Base-by-base conservation (phyloP, 2,113 vertebrate genomes). In the Glaucidium brasilianum region DNA sequence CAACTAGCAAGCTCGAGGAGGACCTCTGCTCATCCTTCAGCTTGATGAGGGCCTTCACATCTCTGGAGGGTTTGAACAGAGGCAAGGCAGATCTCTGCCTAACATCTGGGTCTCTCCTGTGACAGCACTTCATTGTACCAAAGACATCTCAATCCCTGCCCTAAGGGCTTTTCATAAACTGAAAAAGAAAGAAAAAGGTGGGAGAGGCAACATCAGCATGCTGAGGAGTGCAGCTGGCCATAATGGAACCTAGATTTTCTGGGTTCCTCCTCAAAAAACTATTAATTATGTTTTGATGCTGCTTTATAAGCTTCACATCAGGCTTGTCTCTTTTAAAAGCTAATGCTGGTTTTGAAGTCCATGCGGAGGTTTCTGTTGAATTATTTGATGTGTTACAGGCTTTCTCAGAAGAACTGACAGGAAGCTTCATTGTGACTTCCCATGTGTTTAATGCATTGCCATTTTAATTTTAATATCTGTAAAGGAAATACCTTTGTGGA, bases 401-500 rank as follows among this genome's bases (percentile, higher is more conserved):
- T 95, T 92, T 94, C 95, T 94, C 60, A 26, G 80, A 92, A 92
- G 92, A 93, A 80, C 60, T 96, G 94, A 66, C 53, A 87, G 96
- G 93, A 96, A 92, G 58, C 81, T 56, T 76, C 49, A 23, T 89
- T 87, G n/a, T 88, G 69, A 37, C 50, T 90, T 95, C 35, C 41
- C 32, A 64, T 78, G 76, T 93, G 69, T 95, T 95, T 87, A 89
- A 72, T 92, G 85, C 66, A 79, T 95, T 96, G 59, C 85, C 62
- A 49, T 74, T 94, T 94, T 88, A 74, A 94, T 95, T 76, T 73
- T 85, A 92, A 84, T 79, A 50, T 22, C 79, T 92, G 55, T 41
- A 66, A 86, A 90, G 96, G 96, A 97, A 97, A 90, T 94, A 88
- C 71, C 83, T 97, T 97, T 96, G 58, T 78, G 73, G 89, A 56